Conservation (phyloP, 2,797 vertebrate species). For the Siniperca undulata region DNA sequence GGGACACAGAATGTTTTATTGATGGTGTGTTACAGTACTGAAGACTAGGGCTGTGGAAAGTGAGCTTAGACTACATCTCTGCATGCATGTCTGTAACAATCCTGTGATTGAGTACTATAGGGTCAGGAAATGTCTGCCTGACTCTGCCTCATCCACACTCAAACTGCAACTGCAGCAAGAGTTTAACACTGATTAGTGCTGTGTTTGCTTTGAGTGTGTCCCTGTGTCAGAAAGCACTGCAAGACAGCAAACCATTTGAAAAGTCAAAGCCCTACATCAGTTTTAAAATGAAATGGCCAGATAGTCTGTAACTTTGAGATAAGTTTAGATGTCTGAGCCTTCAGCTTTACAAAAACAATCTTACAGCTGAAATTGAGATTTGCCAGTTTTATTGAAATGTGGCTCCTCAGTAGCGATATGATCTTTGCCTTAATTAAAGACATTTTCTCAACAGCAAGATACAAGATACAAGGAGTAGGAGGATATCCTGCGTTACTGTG, state of each 20-base stretch:
- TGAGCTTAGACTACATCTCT: neutral
- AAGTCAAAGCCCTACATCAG: neutral
- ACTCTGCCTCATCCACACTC: neutral
- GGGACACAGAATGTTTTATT: conserved; percentile 7
- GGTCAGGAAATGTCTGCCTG: neutral
- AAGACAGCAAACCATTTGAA: neutral
- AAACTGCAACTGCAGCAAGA: neutral
- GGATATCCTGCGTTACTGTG: neutral
- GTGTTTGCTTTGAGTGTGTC: neutral
- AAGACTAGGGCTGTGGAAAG: conserved; percentile 11
- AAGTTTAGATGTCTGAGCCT: neutral
- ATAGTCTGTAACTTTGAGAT: conserved; percentile 5
- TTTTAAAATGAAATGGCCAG: neutral
- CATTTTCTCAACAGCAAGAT: neutral
- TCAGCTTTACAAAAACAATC: neutral
- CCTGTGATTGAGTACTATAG: neutral
- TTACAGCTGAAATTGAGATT: neutral
- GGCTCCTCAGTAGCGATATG: conserved; percentile 1
- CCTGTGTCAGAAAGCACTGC: neutral
- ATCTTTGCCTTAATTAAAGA: conserved; percentile 18
- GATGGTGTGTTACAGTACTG: neutral
- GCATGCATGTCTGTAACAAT: neutral
- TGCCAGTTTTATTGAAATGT: conserved; percentile 14
- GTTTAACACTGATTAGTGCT: neutral
- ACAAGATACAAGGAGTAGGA: neutral